A percentile compares a stretch with the other conserved stretches of the same genome.
phyloP scores from a whole-genome alignment of 2,113 vertebrate genomes.

The Tauraco erythrolophus region DNA sequence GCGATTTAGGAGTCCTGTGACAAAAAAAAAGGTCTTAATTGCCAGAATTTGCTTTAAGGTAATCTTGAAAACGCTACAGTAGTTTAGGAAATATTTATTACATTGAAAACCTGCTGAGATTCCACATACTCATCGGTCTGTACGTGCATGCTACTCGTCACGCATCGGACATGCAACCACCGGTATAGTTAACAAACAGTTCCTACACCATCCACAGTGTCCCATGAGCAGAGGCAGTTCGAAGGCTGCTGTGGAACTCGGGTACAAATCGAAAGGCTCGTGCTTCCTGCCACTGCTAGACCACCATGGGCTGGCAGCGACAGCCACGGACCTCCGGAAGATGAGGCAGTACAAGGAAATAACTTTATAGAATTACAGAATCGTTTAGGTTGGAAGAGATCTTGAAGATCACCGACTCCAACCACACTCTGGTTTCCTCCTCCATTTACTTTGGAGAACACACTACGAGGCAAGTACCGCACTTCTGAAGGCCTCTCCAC shows the following conservation, averaged over 20 bases:
- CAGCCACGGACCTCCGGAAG: neutral
- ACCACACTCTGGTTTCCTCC: neutral
- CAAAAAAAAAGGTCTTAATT: constrained; percentile 69
- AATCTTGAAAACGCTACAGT: constrained; percentile 53
- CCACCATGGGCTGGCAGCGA: neutral
- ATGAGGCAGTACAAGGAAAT: neutral
- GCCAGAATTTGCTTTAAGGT: constrained; percentile 52
- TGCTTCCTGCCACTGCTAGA: neutral
- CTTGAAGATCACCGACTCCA: no score
- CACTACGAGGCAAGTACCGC: neutral
- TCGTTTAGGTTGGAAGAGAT: no score
- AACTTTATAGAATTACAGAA: neutral
- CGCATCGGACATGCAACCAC: constrained; percentile 13
- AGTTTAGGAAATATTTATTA: constrained; percentile 42
- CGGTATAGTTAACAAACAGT: constrained; percentile 4
- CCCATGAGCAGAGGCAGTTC: constrained; percentile 25
- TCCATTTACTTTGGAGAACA: neutral
- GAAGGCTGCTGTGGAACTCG: neutral
- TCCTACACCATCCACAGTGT: neutral
- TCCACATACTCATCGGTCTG: constrained; percentile 3
- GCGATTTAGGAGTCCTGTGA: constrained; percentile 65
- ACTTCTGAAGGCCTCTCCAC: neutral
- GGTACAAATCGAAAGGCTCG: neutral
- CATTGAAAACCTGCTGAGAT: constrained; percentile 42
- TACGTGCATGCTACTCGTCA: neutral